Base-by-base conservation (phyloP, 2,797 vertebrate species). In the Pipistrellus kuhlii region DNA sequence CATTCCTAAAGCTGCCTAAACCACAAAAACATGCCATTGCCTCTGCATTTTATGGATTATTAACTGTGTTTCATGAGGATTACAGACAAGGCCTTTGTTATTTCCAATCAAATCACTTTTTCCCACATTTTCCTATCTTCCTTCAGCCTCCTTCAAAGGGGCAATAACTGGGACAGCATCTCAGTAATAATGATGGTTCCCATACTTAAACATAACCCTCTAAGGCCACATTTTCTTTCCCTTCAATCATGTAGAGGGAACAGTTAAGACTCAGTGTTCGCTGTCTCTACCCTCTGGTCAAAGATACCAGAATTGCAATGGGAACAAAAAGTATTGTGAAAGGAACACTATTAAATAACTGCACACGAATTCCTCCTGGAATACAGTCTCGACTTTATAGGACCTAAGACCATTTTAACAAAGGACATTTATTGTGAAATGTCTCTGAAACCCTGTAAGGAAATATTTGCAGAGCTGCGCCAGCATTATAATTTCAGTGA, bases 361-460 rank as follows among this genome's bases (percentile, higher is more conserved):
- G 20, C 21, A 89, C 55, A 90, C 88, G 51, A 93, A 95, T 87
- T 93, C 68, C 82, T 91, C 55, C 72, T 85, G 41, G 83, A 94
- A 69, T 75, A 89, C 32, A 93, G 48, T 84, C 27, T 68, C 66
- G 68, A 44, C 38, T 91, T 93, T 92, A 91, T 25, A 91, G 48
- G 62, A 85, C 18, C 51, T 48, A 89, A 87, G 30, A 71, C 32
- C 41, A 90, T 90, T 87, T 88, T 72, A 91, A 94, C 86, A 94
- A 96, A 93, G 91, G 44, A 94, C 35, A 95, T 94, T 89, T 89
- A 89, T 69, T 88, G 72, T 85, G 41, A 94, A 94, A 69, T 95
- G 46, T 87, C 73, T 69, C 90, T 57, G 83, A 94, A 93, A 78
- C 14, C 25, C 68, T 88, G 9, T 73, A 89, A 96, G 82, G 66